Percentiles rank a stretch among this genome's conserved stretches.
These are phyloP conservation scores for Drosophila ercepeae DNA, from an alignment of 1,140 invertebrate genomes.

Conservation along the genomic window DNA sequence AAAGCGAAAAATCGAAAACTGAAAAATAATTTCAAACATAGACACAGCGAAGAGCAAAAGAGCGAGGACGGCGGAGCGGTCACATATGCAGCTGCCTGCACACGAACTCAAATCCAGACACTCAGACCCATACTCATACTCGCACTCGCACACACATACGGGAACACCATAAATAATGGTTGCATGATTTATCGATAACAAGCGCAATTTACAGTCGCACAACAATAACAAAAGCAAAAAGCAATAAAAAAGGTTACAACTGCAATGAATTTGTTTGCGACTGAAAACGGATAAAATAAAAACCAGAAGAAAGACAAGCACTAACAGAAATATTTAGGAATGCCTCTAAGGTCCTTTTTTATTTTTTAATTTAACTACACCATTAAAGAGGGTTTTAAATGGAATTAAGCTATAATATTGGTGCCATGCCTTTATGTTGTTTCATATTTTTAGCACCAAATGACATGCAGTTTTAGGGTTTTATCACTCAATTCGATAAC, in stretches of 20 bases:
- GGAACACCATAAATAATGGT: conserved; percentile 83
- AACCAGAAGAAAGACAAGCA: not conserved
- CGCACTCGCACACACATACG: conserved; percentile 34
- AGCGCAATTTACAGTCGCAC: conserved; percentile 81
- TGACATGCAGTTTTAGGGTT: not conserved
- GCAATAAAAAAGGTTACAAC: conserved; percentile 73
- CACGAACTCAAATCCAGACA: conserved; percentile 59
- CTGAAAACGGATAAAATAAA: conserved; percentile 72
- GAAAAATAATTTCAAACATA: conserved; percentile 79
- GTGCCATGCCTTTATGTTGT: not conserved
- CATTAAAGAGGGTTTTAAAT: not conserved
- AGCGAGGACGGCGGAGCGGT: conserved; percentile 30
- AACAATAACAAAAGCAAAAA: conserved; percentile 57
- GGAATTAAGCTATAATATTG: not conserved
- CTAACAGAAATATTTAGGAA: not conserved
- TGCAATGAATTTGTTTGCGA: conserved; percentile 79
- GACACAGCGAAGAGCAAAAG: conserved; percentile 10
- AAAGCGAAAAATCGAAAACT: conserved; percentile 82
- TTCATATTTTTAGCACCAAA: not conserved
- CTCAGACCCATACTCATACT: conserved; percentile 43
- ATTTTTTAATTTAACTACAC: not conserved
- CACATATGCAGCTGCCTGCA: conserved; percentile 74
- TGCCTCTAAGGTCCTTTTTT: not conserved
- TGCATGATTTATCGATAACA: conserved; percentile 84
- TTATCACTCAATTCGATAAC: too few species aligned